Evolutionary conservation across 2,888 invertebrate species (phyloP).

Genomic region (Acleris literana): DNA sequence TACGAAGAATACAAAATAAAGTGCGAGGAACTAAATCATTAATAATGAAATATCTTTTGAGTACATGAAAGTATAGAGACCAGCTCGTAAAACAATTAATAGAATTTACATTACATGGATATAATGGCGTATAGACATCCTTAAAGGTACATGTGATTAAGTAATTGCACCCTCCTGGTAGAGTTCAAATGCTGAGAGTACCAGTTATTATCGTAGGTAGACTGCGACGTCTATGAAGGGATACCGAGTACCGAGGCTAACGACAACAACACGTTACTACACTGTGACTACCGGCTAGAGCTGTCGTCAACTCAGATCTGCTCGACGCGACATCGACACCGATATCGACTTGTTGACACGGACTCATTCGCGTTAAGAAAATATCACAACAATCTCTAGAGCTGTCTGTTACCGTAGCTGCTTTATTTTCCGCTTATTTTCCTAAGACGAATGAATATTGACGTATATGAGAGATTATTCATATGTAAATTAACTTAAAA

Average conservation of each 20-base stretch:
- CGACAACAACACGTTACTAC: slow-evolving; percentile 28
- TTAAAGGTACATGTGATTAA: slow-evolving; percentile 62
- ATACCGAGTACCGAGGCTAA: slow-evolving; percentile 27
- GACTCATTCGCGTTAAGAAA: slow-evolving; percentile 28
- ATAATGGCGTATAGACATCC: slow-evolving; percentile 72
- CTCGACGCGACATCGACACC: slow-evolving; percentile 37
- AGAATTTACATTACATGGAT: slow-evolving; percentile 49
- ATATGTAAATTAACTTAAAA: slow-evolving; percentile 33
- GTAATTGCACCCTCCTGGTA: slow-evolving; percentile 52
- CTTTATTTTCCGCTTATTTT: slow-evolving; percentile 15
- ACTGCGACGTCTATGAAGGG: slow-evolving; percentile 22
- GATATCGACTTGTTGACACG: slow-evolving; percentile 10
- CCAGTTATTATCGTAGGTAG: slow-evolving; percentile 37
- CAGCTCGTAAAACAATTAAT: slow-evolving; percentile 65
- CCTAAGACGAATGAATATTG: slow-evolving; percentile 28
- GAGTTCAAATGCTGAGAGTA: slow-evolving; percentile 37
- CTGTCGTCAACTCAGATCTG: slow-evolving; percentile 42
- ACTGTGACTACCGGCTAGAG: slow-evolving; percentile 28
- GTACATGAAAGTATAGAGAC: slow-evolving; percentile 78
- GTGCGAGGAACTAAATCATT: slow-evolving; percentile 60
- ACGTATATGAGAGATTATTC: slow-evolving; percentile 45
- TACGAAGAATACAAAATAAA: slow-evolving; percentile 50
- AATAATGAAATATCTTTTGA: slow-evolving; percentile 67
- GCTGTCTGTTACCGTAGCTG: slow-evolving; percentile 29
- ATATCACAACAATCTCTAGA: slow-evolving; percentile 16